Percentiles rank a stretch among this genome's conserved stretches.
Conservation (phyloP, 2,113 vertebrate species). For the Hiodon tergisus region DNA sequence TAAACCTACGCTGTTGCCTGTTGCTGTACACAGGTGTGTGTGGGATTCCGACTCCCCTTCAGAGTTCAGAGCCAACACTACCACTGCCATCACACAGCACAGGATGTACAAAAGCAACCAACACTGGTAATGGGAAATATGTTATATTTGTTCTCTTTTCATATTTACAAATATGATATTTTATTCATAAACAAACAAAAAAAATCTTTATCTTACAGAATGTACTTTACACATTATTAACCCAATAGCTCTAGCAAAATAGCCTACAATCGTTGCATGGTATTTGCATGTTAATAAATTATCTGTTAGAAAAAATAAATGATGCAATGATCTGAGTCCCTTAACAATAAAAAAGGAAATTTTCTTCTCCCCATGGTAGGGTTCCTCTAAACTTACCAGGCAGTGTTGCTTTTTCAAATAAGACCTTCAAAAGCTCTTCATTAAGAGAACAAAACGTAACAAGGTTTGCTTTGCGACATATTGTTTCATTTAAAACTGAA, state of each 20-base stretch:
- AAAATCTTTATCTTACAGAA: constrained; percentile 14
- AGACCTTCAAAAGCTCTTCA: too few species aligned
- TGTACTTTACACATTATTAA: constrained; percentile 10
- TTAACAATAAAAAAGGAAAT: neutral
- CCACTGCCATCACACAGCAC: too few species aligned
- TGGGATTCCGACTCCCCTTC: too few species aligned
- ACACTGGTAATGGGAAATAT: neutral
- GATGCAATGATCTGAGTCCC: neutral
- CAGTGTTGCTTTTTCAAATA: neutral
- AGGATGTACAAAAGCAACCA: neutral
- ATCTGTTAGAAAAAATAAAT: neutral
- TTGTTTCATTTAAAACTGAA: too few species aligned
- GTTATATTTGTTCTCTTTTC: neutral
- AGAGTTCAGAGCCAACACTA: too few species aligned
- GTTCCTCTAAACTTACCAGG: neutral
- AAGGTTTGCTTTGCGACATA: too few species aligned
- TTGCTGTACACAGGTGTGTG: too few species aligned
- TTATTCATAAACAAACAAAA: constrained; percentile 4
- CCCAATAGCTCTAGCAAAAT: neutral
- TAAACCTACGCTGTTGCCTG: too few species aligned
- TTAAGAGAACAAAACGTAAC: too few species aligned
- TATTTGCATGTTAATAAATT: neutral
- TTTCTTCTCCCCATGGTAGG: neutral
- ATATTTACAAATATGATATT: constrained; percentile 16
- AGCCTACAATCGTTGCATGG: constrained; percentile 5